Evolutionary conservation across 2,888 invertebrate genomes (phyloP), one percentile per base, ranked within the genome.

Genomic region (Lucinisca nassula): DNA sequence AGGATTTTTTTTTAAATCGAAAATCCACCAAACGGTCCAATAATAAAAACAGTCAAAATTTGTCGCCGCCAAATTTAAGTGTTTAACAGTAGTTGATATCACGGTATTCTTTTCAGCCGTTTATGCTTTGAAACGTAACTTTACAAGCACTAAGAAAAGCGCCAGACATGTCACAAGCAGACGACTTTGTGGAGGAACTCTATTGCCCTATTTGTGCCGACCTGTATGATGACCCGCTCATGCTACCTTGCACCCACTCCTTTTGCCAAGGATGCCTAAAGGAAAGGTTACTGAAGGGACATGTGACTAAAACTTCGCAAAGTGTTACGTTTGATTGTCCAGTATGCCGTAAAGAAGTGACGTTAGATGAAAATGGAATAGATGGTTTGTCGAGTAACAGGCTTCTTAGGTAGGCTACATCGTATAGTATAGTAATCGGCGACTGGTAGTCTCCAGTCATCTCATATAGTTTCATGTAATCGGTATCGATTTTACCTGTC

Each of bases 171-270:
- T 32, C 67, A n/a, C n/a, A 58, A n/a, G 24, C 67, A 30, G 83
- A 83, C 30, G 87, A 87, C 32, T 61, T 87, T 21, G 80, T 76
- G 27, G 87, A 87, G 45, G 87, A 87, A 24, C 67, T 87, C n/a
- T 87, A 77, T 37, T 87, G 87, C 61, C 83, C 87, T 27, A 87
- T 87, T 21, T 87, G 87, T 74, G 80, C 84, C 35, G 84, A 87
- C 40, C 24, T 87, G 21, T 87, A 72, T 49, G 82, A 81, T 14
- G 83, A 84, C n/a, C 87, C 87, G 32, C 49, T 87, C 12, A 83
- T 87, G 80, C 67, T 87, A 17, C 77, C 79, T 27, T 87, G 87
- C 51, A 83, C 87, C 30, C 87, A 87, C 32, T 87, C 87, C 35
- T 87, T 83, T 67, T 87, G 87, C 38, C 27, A 73, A 37, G 38